A percentile compares a stretch with the other conserved stretches of the same genome.
Conservation (phyloP, 2,888 invertebrate genomes). For the Choreutis nemorana region DNA sequence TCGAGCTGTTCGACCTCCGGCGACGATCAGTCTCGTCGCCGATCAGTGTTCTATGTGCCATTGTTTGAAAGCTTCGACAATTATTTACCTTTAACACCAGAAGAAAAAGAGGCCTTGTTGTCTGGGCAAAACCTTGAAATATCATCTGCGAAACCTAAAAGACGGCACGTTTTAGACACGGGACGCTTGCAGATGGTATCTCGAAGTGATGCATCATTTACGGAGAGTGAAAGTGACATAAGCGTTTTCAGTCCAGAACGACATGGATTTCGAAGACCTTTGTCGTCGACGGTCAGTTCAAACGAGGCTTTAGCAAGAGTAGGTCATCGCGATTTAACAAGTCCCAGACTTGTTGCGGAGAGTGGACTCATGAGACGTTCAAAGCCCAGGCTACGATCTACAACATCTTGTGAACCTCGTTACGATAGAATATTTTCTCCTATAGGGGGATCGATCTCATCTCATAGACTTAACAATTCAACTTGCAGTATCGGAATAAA, state of each 20-base stretch:
- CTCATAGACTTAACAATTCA: conserved; percentile 45
- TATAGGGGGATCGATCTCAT: conserved; percentile 41
- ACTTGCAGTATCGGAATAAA: conserved; percentile 39
- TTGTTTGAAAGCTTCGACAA: conserved; percentile 69
- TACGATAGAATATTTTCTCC: conserved; percentile 57
- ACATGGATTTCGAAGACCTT: conserved; percentile 42
- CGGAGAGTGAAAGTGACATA: conserved; percentile 56
- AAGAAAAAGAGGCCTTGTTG: conserved; percentile 54
- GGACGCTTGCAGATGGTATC: conserved; percentile 31
- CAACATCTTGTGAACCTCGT: conserved; percentile 52
- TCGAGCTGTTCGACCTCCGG: conserved; percentile 35
- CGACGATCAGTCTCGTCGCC: conserved; percentile 66
- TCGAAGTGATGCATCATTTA: conserved; percentile 45
- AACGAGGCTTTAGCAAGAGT: conserved; percentile 48
- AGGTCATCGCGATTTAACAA: conserved; percentile 43
- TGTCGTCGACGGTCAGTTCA: conserved; percentile 51
- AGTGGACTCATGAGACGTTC: conserved; percentile 32
- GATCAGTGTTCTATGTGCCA: conserved; percentile 80
- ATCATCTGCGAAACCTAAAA: conserved; percentile 30
- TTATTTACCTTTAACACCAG: conserved; percentile 60
- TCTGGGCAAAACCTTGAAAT: conserved; percentile 33
- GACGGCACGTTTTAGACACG: conserved; percentile 33
- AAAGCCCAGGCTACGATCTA: conserved; percentile 47
- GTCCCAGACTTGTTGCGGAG: conserved; percentile 47
- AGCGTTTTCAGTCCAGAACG: conserved; percentile 46